Conservation (phyloP, 2,113 vertebrate genomes). For the Cacatua alba region DNA sequence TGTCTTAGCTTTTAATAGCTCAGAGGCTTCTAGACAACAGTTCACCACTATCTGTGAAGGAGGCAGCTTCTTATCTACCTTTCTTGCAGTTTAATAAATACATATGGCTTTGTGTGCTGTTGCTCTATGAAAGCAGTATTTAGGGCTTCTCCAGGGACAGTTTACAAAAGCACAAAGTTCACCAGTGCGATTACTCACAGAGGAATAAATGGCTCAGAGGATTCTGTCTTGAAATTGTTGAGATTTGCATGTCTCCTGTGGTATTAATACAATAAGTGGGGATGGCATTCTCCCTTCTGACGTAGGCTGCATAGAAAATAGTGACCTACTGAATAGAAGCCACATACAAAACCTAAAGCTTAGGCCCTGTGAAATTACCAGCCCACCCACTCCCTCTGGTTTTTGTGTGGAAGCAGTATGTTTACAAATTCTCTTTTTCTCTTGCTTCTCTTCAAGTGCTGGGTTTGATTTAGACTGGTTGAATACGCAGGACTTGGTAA, state of each 20-base stretch:
- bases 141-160: background rate
- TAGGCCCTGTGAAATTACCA: background rate
- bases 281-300: background rate
- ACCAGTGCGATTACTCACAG: accelerated
- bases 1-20: background rate
- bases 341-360: background rate
- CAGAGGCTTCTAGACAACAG: background rate
- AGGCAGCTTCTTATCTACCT: background rate
- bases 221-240: background rate
- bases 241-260: background rate
- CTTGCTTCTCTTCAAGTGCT: background rate
- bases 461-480: background rate
- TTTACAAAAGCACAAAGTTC: background rate
- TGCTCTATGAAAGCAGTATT: background rate
- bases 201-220: background rate
- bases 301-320: background rate
- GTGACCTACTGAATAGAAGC: background rate
- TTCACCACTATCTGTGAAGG: background rate
- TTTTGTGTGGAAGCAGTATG: background rate
- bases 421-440: background rate
- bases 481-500: background rate
- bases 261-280: background rate
- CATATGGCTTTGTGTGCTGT: background rate
- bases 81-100: background rate
- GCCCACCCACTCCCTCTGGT: background rate